phyloP scores from a whole-genome alignment of 2,797 vertebrate species.

The Tiaroga cobitis region DNA sequence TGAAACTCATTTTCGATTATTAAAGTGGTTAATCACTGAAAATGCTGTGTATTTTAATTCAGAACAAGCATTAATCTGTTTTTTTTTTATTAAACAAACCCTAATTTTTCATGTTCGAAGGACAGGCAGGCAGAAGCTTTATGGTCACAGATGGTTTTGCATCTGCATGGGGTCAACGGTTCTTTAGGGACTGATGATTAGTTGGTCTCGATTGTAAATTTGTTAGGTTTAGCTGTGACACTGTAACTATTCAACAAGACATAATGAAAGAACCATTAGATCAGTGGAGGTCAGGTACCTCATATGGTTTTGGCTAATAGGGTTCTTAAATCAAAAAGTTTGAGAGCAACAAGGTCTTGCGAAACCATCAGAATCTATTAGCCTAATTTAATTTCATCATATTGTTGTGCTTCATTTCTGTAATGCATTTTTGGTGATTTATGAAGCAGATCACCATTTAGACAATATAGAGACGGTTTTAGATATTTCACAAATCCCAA shows the following conservation, averaged over 20 bases:
- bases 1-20: neutral
- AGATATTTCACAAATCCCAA: conserved; percentile 42
- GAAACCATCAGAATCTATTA: conserved; percentile 39
- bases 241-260: conserved; percentile 11
- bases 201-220: conserved; percentile 18
- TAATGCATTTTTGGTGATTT: conserved; percentile 46
- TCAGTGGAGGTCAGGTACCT: conserved; percentile 1
- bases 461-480: conserved; percentile 32
- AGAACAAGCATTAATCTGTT: conserved; percentile 2
- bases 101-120: neutral
- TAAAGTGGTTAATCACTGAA: neutral
- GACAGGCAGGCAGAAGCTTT: neutral
- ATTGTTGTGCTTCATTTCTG: conserved; percentile 42
- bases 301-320: conserved; percentile 9
- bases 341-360: conserved; percentile 23
- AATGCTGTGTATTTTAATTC: neutral
- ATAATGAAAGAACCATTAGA: conserved; percentile 8
- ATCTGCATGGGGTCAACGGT: conserved; percentile 13
- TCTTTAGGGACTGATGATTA: conserved; percentile 6
- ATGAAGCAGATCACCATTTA: conserved; percentile 48
- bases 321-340: conserved; percentile 42
- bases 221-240: conserved; percentile 12
- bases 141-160: conserved; percentile 25
- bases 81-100: neutral
- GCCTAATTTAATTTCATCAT: conserved; percentile 41